Conservation (phyloP, 2,113 vertebrate species). For the Pelecanus crispus region DNA sequence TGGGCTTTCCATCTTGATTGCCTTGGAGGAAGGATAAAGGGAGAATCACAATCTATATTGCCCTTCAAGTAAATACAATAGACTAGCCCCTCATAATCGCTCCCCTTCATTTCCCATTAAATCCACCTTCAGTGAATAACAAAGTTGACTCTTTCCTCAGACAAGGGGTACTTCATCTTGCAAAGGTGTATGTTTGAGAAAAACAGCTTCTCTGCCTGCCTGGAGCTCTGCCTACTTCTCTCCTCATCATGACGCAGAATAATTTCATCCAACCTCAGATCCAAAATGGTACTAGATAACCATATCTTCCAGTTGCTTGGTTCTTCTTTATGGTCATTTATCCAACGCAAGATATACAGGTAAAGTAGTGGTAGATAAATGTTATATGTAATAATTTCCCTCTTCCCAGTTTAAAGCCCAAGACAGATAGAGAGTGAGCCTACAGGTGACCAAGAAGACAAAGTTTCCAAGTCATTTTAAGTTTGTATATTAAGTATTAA, state of each 20-base stretch:
- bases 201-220: neutral
- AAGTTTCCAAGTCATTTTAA: neutral
- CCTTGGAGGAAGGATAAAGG: neutral
- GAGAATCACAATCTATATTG: neutral
- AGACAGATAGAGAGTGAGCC: neutral
- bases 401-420: neutral
- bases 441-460: neutral
- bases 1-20: neutral
- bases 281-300: neutral
- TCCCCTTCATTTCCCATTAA: neutral
- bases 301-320: neutral
- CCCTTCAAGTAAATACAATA: neutral
- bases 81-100: neutral
- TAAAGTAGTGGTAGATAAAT: neutral
- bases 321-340: neutral
- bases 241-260: neutral
- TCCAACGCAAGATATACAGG: neutral
- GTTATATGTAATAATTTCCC: neutral
- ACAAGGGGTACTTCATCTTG: neutral
- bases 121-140: neutral
- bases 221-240: neutral
- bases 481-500: neutral
- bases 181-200: neutral
- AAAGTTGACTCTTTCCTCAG: neutral
- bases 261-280: neutral